Percentiles rank a stretch among this genome's conserved stretches.
These are phyloP conservation scores for Centropus unirufus DNA, from an alignment of 2,113 vertebrate species.

Conservation along the genomic window DNA sequence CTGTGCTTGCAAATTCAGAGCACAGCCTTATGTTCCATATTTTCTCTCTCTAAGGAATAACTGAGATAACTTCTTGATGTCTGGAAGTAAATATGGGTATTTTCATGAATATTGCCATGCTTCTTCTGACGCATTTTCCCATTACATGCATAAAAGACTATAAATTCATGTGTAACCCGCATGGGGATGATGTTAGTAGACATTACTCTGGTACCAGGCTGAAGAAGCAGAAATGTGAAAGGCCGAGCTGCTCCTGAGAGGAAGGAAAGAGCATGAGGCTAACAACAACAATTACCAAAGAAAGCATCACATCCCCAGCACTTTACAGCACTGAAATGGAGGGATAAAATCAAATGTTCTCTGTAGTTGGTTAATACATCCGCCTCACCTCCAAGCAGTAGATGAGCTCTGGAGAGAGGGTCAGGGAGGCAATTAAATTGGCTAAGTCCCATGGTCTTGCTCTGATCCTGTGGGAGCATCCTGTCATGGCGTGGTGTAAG, in stretches of 20 bases:
- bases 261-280: not conserved
- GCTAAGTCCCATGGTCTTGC: not conserved
- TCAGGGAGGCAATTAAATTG: not conserved
- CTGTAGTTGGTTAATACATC: not conserved
- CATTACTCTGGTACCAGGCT: not conserved
- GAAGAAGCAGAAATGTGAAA: not conserved
- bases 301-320: not conserved
- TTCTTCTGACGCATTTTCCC: not conserved
- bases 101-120: not conserved
- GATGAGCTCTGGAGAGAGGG: not conserved
- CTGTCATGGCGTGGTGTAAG: not conserved
- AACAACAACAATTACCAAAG: not conserved
- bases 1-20: not conserved
- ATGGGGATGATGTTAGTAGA: not conserved
- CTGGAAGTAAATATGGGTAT: not conserved
- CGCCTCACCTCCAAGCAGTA: not conserved
- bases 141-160: rapidly evolving
- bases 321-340: not conserved
- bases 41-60: not conserved
- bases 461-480: not conserved
- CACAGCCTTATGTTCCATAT: not conserved
- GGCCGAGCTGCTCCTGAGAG: not conserved
- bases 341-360: not conserved
- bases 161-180: not conserved
- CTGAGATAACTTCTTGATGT: not conserved